Evolutionary conservation across 2,113 vertebrate species (phyloP).

Genomic region (Dicerorhinus sumatrensis): DNA sequence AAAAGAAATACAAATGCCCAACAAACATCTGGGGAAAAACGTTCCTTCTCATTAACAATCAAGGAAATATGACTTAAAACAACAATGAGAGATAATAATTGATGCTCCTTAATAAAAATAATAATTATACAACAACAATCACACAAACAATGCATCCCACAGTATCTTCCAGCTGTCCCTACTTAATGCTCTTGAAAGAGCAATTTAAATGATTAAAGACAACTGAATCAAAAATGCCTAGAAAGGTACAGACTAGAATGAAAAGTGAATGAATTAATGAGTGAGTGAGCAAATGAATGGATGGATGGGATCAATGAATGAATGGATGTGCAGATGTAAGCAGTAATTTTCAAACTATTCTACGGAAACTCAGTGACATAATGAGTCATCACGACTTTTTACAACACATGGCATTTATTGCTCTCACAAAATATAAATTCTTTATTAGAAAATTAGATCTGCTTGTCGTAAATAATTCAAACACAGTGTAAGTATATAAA

Average conservation of each 20-base stretch:
- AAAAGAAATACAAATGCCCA: background rate
- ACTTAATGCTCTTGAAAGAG: background rate
- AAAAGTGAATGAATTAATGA: background rate
- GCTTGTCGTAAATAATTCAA: background rate
- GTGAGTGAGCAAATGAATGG: background rate
- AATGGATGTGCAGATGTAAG: background rate
- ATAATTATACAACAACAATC: background rate
- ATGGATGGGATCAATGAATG: background rate
- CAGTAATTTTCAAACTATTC: slow-evolving; percentile 17
- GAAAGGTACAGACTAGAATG: background rate
- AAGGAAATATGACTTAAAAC: background rate
- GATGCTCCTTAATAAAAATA: background rate
- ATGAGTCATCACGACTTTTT: background rate
- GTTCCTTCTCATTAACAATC: background rate
- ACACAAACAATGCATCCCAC: background rate
- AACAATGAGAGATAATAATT: background rate
- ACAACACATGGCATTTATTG: background rate
- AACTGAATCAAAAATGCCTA: background rate
- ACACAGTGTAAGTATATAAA: background rate
- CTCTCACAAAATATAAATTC: slow-evolving; percentile 12
- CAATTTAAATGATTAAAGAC: background rate
- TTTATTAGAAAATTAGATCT: background rate
- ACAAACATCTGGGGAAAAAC: background rate
- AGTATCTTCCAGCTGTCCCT: background rate
- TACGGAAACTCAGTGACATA: background rate